These are phyloP conservation scores for Stenodera caucasica DNA, from an alignment of 2,888 invertebrate genomes.

Conservation along the genomic window DNA sequence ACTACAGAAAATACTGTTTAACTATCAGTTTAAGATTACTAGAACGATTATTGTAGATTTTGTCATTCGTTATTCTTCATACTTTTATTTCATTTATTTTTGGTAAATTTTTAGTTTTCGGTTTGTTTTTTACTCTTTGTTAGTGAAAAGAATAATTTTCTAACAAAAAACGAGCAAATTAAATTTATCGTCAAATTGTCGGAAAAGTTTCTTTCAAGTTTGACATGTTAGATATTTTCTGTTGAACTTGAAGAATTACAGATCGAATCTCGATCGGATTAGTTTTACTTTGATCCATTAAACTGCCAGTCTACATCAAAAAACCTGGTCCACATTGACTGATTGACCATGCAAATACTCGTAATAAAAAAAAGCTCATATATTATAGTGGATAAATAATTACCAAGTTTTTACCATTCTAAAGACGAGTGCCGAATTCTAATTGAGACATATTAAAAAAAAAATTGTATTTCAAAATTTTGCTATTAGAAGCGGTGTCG, in stretches of 20 bases:
- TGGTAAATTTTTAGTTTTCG: no score
- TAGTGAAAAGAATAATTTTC: not conserved
- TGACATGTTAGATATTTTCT: slow-evolving; percentile 1
- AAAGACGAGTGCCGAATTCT: no score
- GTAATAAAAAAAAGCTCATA: no score
- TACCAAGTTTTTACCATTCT: no score
- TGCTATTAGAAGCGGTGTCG: no score
- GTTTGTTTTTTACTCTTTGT: no score
- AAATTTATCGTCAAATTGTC: slow-evolving; percentile 1
- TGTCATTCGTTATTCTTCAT: not conserved
- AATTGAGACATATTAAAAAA: no score
- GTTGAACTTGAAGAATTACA: not conserved
- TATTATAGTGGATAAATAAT: no score
- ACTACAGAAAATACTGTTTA: slow-evolving; percentile 6
- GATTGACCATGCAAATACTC: not conserved
- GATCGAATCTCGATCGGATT: not conserved
- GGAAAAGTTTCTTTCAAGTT: not conserved
- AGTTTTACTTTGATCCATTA: slow-evolving; percentile 5
- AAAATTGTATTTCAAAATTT: no score
- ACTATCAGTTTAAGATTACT: not conserved
- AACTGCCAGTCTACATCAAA: not conserved
- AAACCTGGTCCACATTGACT: not conserved
- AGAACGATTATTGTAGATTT: not conserved
- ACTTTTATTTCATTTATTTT: no score
- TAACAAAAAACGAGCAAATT: not conserved